These are phyloP conservation scores for Lasioglossum villosulum DNA, from an alignment of 2,888 invertebrate species.

Conservation along the genomic window DNA sequence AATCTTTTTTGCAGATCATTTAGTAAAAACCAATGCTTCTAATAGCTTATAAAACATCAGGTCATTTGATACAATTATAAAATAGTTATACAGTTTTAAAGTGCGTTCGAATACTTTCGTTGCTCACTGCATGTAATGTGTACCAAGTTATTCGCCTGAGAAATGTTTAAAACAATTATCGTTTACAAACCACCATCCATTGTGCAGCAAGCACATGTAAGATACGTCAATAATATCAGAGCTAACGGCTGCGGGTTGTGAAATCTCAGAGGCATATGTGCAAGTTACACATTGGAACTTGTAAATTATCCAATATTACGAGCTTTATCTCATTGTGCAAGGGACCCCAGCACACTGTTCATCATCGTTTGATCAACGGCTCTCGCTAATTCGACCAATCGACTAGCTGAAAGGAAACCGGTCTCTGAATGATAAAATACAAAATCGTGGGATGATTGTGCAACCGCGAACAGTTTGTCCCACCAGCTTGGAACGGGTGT, in stretches of 20 bases:
- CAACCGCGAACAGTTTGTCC: conserved; percentile 11
- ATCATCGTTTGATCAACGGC: conserved; percentile 22
- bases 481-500: conserved; percentile 17
- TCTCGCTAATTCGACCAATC: conserved; percentile 13
- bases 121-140: too few relatives aligned
- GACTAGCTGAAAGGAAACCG: conserved; percentile 28
- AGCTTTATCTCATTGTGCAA: neutral
- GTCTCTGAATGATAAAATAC: neutral
- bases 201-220: neutral
- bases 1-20: too few relatives aligned
- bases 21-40: too few relatives aligned
- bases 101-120: too few relatives aligned
- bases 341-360: neutral
- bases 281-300: neutral
- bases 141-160: neutral
- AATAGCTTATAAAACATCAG: too few relatives aligned
- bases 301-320: conserved; percentile 3
- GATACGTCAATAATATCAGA: neutral
- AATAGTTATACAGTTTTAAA: too few relatives aligned
- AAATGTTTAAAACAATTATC: neutral
- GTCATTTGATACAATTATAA: too few relatives aligned
- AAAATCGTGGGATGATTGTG: conserved; percentile 31
- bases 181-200: neutral
- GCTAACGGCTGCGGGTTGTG: neutral
- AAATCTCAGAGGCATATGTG: neutral